A percentile compares a stretch with the other conserved stretches of the same genome.
Evolutionary conservation across 2,888 invertebrate species (phyloP).

Genomic region (Tromatobia lineatoria): DNA sequence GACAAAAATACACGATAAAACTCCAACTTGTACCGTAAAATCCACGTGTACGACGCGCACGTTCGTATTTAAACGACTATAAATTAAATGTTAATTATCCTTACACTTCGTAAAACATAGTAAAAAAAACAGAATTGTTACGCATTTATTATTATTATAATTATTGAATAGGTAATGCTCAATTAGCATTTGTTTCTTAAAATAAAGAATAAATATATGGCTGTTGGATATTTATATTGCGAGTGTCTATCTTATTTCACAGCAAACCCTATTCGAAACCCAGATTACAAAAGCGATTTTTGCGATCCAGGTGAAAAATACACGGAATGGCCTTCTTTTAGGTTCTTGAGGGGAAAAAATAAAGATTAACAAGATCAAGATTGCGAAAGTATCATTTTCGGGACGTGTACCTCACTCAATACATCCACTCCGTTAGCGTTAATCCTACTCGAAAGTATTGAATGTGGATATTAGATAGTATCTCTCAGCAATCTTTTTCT

Average conservation of each 20-base stretch:
- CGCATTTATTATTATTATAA: conserved; percentile 85
- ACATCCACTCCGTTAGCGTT: too few species aligned
- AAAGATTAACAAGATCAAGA: conserved; percentile 1
- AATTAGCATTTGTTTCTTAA: conserved; percentile 86
- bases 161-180: conserved; percentile 86
- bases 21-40: conserved; percentile 80
- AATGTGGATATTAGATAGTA: too few species aligned
- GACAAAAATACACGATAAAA: conserved; percentile 69
- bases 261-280: not conserved
- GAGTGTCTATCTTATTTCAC: conserved; percentile 73
- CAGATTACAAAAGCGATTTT: not conserved
- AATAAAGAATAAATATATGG: conserved; percentile 86
- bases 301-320: not conserved
- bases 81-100: conserved; percentile 85
- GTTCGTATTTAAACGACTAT: conserved; percentile 84
- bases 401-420: too few species aligned
- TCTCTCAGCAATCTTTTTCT: too few species aligned
- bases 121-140: conserved; percentile 83
- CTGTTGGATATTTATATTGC: conserved; percentile 84
- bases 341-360: not conserved
- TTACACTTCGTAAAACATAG: conserved; percentile 81
- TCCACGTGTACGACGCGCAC: conserved; percentile 77
- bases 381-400: not conserved
- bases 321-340: not conserved
- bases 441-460: too few species aligned